Conservation (phyloP, 2,888 invertebrate genomes). For the Ophraella communa region DNA sequence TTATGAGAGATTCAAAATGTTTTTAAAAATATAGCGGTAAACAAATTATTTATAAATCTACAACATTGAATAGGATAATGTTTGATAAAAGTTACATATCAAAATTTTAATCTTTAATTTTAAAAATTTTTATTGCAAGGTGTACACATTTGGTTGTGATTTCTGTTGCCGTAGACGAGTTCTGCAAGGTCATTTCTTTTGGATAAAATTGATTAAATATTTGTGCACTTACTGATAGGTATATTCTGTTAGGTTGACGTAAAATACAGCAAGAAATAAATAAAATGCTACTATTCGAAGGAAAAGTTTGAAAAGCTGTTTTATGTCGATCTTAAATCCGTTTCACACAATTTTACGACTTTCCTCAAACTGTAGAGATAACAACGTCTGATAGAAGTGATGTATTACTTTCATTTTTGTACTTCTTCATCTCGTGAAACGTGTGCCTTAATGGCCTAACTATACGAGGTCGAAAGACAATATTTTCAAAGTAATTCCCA, state of each 20-base stretch:
- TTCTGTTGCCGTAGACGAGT: no score
- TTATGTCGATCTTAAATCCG: slow-evolving; percentile 30
- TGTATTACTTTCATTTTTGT: slow-evolving; percentile 35
- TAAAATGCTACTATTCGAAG: slow-evolving; percentile 6
- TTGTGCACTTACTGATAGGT: background rate
- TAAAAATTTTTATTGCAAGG: no score
- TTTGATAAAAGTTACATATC: no score
- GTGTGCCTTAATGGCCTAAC: slow-evolving; percentile 31
- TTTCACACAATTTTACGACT: slow-evolving; percentile 31
- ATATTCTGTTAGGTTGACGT: background rate
- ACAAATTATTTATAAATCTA: no score
- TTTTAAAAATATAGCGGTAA: no score
- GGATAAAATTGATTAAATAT: background rate
- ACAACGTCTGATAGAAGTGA: slow-evolving; percentile 35
- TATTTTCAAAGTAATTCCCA: slow-evolving; percentile 26
- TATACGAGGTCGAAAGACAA: slow-evolving; percentile 28
- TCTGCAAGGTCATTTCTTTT: background rate
- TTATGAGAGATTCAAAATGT: no score
- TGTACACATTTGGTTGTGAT: no score
- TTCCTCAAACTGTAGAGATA: slow-evolving; percentile 30
- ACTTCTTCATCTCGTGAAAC: slow-evolving; percentile 31
- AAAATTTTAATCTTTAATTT: no score
- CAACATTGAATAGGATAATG: no score
- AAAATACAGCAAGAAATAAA: background rate
- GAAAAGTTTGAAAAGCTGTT: slow-evolving; percentile 26